phyloP scores from a whole-genome alignment of 2,797 vertebrate genomes.

The Propithecus deckenii region DNA sequence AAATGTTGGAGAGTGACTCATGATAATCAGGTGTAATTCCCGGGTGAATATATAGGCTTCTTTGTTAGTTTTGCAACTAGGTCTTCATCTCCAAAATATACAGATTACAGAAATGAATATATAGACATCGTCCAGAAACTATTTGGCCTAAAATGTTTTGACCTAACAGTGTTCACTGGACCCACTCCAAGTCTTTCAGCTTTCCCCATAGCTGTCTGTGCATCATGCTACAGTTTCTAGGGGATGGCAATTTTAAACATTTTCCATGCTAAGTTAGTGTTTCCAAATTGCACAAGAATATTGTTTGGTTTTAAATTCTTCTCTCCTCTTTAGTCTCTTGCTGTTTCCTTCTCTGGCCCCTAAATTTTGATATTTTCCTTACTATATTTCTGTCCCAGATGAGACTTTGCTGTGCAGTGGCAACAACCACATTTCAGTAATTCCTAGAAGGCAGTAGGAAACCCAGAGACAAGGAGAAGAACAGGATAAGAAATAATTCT shows the following conservation, averaged over 20 bases:
- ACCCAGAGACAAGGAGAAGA: not conserved
- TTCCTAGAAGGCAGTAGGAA: not conserved
- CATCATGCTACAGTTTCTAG: not conserved
- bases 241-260: not conserved
- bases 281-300: not conserved
- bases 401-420: not conserved
- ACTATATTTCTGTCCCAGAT: not conserved
- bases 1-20: not conserved
- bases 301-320: constrained; percentile 19
- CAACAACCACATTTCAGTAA: not conserved
- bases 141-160: not conserved
- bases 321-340: not conserved
- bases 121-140: not conserved
- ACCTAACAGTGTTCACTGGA: not conserved
- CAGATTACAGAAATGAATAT: not conserved
- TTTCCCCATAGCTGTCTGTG: not conserved
- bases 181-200: not conserved
- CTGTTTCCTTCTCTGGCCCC: not conserved
- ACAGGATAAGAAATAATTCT: not conserved
- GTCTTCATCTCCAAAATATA: constrained; percentile 1
- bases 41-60: not conserved
- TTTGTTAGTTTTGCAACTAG: not conserved
- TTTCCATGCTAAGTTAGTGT: not conserved
- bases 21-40: not conserved
- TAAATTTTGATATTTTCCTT: not conserved